Evolutionary conservation across 2,888 invertebrate species (phyloP).

Genomic region (Archips xylosteana): DNA sequence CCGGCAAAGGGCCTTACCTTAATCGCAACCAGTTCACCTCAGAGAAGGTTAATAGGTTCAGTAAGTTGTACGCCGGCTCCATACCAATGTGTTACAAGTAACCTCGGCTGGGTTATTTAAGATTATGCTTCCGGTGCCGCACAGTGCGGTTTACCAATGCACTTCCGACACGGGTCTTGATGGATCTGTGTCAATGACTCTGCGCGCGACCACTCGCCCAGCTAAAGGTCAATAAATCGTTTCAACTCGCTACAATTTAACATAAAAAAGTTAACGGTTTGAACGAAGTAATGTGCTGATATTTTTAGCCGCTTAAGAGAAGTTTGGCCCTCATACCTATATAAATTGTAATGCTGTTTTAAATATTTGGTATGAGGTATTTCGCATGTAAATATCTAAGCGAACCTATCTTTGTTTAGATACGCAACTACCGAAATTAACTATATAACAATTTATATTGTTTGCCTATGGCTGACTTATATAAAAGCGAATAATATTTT

Average conservation of each 20-base stretch:
- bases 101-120: slow-evolving; percentile 56
- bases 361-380: background rate
- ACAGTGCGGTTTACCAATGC: slow-evolving; percentile 45
- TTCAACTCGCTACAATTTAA: slow-evolving; percentile 33
- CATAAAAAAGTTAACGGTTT: slow-evolving; percentile 25
- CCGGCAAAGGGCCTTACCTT: slow-evolving; percentile 49
- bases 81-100: slow-evolving; percentile 46
- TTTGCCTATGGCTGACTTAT: too few relatives aligned
- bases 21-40: slow-evolving; percentile 58
- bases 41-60: slow-evolving; percentile 56
- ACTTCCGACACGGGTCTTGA: slow-evolving; percentile 61
- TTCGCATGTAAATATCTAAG: background rate
- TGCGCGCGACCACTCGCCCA: slow-evolving; percentile 44
- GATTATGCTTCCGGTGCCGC: slow-evolving; percentile 63
- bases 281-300: slow-evolving; percentile 1
- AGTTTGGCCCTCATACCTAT: background rate
- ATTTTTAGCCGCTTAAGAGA: background rate
- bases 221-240: slow-evolving; percentile 56
- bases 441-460: too few relatives aligned
- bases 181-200: slow-evolving; percentile 68
- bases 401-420: too few relatives aligned
- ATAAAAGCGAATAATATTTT: too few relatives aligned
- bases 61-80: slow-evolving; percentile 40
- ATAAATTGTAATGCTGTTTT: background rate
- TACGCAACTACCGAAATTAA: too few relatives aligned